Conservation (phyloP, 2,888 invertebrate species). For the Agonum fuliginosum region DNA sequence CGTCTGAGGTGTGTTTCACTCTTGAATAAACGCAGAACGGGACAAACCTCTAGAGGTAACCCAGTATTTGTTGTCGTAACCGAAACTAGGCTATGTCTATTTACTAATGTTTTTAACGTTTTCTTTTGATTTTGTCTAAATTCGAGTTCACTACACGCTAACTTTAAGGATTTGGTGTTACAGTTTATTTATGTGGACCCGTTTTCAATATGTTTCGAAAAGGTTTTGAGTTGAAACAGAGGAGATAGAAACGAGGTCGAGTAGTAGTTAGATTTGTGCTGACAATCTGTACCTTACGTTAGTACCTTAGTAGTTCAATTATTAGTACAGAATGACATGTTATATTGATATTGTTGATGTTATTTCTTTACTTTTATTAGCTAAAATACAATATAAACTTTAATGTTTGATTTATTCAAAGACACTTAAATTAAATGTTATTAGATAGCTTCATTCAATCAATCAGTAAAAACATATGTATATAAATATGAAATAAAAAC, state of each 20-base stretch:
- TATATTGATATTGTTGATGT: constrained; percentile 31
- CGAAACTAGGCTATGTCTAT: constrained; percentile 54
- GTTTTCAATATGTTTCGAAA: constrained; percentile 56
- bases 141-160: constrained; percentile 55
- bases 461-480: not conserved
- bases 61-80: constrained; percentile 36
- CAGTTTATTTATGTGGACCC: constrained; percentile 56
- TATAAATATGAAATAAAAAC: constrained; percentile 18
- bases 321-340: constrained; percentile 45
- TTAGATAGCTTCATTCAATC: not conserved
- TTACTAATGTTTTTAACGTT: constrained; percentile 45
- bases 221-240: constrained; percentile 7
- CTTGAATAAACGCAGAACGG: not conserved
- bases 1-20: constrained; percentile 11
- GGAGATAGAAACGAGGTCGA: constrained; percentile 37
- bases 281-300: constrained; percentile 1
- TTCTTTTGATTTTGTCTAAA: constrained; percentile 52
- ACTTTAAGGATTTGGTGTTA: constrained; percentile 58
- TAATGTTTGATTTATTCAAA: constrained; percentile 30
- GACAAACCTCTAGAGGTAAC: constrained; percentile 13
- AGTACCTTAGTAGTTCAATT: not conserved
- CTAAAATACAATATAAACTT: constrained; percentile 52
- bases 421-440: constrained; percentile 15
- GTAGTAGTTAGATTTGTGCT: constrained; percentile 23
- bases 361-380: constrained; percentile 52